These are phyloP conservation scores for Amiota communis DNA, from an alignment of 2,888 invertebrate genomes.

Conservation along the genomic window DNA sequence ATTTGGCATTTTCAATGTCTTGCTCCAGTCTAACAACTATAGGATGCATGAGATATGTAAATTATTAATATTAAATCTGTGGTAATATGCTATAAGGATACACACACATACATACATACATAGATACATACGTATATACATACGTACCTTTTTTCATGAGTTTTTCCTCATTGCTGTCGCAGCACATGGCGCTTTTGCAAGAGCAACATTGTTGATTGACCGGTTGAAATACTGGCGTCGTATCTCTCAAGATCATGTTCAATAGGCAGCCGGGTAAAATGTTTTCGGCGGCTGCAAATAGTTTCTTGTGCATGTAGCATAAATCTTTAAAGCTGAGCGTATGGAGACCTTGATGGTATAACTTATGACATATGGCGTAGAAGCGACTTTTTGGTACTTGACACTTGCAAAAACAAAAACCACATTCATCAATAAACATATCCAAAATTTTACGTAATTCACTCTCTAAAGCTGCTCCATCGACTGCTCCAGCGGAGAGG, in stretches of 20 bases:
- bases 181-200: slow-evolving; percentile 60
- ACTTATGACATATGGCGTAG: slow-evolving; percentile 64
- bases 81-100: no score
- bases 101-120: no score
- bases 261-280: slow-evolving; percentile 64
- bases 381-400: slow-evolving; percentile 62
- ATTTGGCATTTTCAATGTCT: slow-evolving; percentile 65
- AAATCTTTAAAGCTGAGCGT: slow-evolving; percentile 63
- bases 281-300: slow-evolving; percentile 63
- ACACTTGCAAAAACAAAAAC: slow-evolving; percentile 63
- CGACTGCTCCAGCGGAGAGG: slow-evolving; percentile 53
- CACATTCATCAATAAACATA: slow-evolving; percentile 63
- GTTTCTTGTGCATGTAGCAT: slow-evolving; percentile 65
- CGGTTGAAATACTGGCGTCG: slow-evolving; percentile 37
- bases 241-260: slow-evolving; percentile 57
- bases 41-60: no score
- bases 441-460: slow-evolving; percentile 65
- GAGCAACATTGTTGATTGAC: slow-evolving; percentile 60
- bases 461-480: slow-evolving; percentile 59
- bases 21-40: slow-evolving; percentile 65
- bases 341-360: slow-evolving; percentile 65
- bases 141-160: slow-evolving; percentile 67
- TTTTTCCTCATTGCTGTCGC: slow-evolving; percentile 64
- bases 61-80: no score
- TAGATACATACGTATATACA: no score